Evolutionary conservation across 53 echinoderm and acorn worm genomes (phyloP).

Genomic region (Stichopus horrens): DNA sequence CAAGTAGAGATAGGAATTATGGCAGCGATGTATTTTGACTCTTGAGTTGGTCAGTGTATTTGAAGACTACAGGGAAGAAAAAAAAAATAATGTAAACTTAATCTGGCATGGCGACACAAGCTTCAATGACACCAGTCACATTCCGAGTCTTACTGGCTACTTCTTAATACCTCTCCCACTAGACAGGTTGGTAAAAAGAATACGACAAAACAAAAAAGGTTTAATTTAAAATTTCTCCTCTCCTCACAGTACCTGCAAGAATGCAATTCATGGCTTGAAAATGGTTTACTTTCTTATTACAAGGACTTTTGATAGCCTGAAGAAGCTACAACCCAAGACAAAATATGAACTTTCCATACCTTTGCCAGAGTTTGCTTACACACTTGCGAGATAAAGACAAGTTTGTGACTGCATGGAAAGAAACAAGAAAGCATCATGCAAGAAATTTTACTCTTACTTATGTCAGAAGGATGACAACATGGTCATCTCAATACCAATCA

Average conservation of each 20-base stretch:
- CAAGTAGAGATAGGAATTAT: constrained; percentile 84
- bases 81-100: background rate
- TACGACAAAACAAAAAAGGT: too few relatives aligned
- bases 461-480: too few relatives aligned
- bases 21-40: constrained; percentile 90
- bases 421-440: constrained; percentile 3
- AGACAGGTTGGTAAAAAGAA: too few relatives aligned
- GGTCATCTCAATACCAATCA: too few relatives aligned
- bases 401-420: constrained; percentile 60
- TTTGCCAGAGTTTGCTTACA: constrained; percentile 94
- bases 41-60: constrained; percentile 74
- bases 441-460: too few relatives aligned
- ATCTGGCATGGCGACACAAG: background rate
- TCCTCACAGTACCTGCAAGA: too few relatives aligned
- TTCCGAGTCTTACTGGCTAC: too few relatives aligned
- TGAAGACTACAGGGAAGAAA: constrained; percentile 60
- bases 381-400: constrained; percentile 87
- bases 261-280: background rate
- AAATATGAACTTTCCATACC: constrained; percentile 47
- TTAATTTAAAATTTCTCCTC: too few relatives aligned
- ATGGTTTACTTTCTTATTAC: background rate
- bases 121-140: background rate
- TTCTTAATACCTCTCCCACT: too few relatives aligned
- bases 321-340: too few relatives aligned
- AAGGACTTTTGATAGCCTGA: too few relatives aligned